Base-by-base conservation (phyloP, 2,888 invertebrate genomes). In the Beris morrisii region DNA sequence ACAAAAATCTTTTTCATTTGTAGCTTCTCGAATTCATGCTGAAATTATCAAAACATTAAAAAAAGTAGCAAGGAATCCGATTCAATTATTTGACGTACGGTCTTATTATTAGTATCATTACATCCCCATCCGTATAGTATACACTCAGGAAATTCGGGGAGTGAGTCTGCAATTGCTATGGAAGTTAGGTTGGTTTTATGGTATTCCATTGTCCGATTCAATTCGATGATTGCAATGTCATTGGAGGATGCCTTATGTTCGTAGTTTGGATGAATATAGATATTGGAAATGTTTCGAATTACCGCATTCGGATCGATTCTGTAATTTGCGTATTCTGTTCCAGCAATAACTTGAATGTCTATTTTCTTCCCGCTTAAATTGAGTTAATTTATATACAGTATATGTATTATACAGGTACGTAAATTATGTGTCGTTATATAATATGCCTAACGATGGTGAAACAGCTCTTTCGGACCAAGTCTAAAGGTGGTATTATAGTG, bases 121-220 rank as follows among this genome's bases (percentile, higher is more conserved):
- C 56, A 56, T 11, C 56, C 56, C 38, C 38, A 56, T n/a, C 56
- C 56, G 15, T 43, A 43, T 6, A 56, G 5, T 11, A 3, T 38
- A 15, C 56, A 56, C 15, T 56, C 56, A 5, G 56, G 56, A 56
- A 38, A 56, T 6, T 56, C 56, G n/a, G 56, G 56, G 7, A 56
- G 13, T 38, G 7, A 13, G 13, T 56, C 56, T 4, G 56, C 13
- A 15, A 56, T 43, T 7, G 38, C 6, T n/a, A 43, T n/a, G 13
- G 56, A 56, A 6, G 56, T 43, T n/a, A 56, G 32, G 13, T 56
- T 56, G 4, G 56, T 56, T 7, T 56, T 28, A 43, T 43, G 15
- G 22, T 43, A 56, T 43, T 56, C 56, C 4, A 56, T 5, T 6
- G 56, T 43, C 7, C 43, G n/a, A 56, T 56, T 56, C 15, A 56